phyloP scores from a whole-genome alignment of 2,888 invertebrate genomes.

The Drosophila basisetae region DNA sequence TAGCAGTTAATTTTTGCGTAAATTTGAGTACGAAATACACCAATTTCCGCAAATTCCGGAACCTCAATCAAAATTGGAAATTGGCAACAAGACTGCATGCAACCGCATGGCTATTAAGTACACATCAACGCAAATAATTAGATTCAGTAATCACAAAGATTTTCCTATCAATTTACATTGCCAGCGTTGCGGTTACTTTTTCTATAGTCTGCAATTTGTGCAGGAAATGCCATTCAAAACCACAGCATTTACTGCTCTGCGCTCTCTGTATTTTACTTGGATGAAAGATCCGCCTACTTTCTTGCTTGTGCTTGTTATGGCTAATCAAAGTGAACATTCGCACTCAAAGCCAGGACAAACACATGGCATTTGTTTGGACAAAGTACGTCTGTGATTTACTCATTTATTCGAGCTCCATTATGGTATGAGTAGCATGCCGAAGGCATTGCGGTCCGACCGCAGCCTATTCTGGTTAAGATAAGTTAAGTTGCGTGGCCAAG shows the following conservation, averaged over 20 bases:
- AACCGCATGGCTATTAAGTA: conserved; percentile 1
- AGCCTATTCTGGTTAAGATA: neutral
- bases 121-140: conserved; percentile 9
- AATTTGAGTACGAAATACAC: neutral
- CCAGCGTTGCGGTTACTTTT: conserved; percentile 26
- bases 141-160: conserved; percentile 24
- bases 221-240: conserved; percentile 28
- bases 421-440: conserved; percentile 32
- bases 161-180: conserved; percentile 33
- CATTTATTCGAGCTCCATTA: conserved; percentile 66
- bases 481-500: neutral
- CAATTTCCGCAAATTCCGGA: neutral
- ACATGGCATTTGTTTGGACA: conserved; percentile 42
- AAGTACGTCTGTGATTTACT: conserved; percentile 44
- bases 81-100: neutral
- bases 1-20: neutral
- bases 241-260: conserved; percentile 20
- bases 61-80: neutral
- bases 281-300: conserved; percentile 4
- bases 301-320: conserved; percentile 39
- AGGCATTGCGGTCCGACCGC: neutral
- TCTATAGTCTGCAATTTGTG: conserved; percentile 29
- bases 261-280: conserved; percentile 5
- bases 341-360: conserved; percentile 37
- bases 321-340: conserved; percentile 56